Base-by-base conservation (phyloP, 1,140 invertebrate species). In the Saxidomus purpurata region DNA sequence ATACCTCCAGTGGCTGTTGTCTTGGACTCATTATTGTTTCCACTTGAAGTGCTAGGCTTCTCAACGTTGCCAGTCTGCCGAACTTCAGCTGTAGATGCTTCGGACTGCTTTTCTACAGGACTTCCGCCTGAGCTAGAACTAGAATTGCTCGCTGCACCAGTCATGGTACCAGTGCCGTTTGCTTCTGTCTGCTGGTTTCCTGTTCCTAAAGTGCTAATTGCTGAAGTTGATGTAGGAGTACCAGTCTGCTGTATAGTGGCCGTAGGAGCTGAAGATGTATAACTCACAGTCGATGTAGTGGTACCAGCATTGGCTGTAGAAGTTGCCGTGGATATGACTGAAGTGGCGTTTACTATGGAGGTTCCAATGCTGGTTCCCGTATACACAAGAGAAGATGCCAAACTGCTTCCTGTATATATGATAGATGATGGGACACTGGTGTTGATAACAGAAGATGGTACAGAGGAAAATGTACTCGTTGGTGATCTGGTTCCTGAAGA, bases 251-350 rank as follows among this genome's bases (percentile, higher is more conserved):
- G 67, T 2, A 38, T 15, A 8, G 4, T 17, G 34, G 67, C 22
- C 17, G 9, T 71, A 38, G 34, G 8, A 22, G 34, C 11, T 71
- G 67, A 38, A 1, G 34, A 71, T 38, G 67, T 71, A 28, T 31
- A 71, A 38, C 67, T 71, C 15, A 71, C 67, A 38, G 67, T 71
- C 19, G 67, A 71, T 40, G 67, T 38, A 4, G 67, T 71, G 34
- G 67, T 71, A 36, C 67, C 67, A 71, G 67, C 67, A 71, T 34
- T 15, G 4, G 38, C 67, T 19, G 11, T 4, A 19, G 67, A 71
- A 15, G 67, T 71, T 17, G 67, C 11, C 9, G 67, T 11, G 19
- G 34, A 19, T 28, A 15, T 40, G 36, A 31, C 38, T 17, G 67
- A 71, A 71, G 13, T 71, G 15, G 34, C 38, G 67, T 28, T 25